Evolutionary conservation across 2,888 invertebrate genomes (phyloP).

Genomic region (Callosobruchus maculatus): DNA sequence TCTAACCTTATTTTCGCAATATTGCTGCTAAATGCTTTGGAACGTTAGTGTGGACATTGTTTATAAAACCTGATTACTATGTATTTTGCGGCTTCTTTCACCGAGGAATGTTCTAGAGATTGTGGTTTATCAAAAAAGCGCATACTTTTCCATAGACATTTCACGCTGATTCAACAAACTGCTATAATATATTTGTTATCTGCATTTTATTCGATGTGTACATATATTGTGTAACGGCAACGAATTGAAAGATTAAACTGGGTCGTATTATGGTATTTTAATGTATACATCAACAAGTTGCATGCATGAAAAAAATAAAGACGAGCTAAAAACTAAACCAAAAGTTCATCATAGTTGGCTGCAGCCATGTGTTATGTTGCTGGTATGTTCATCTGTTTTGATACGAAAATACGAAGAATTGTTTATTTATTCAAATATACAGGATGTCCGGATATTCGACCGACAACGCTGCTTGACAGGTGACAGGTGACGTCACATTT

Average conservation of each 20-base stretch:
- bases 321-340: background rate
- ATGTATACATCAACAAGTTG: background rate
- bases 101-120: background rate
- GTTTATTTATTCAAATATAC: background rate
- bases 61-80: background rate
- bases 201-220: background rate
- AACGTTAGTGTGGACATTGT: background rate
- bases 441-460: no score
- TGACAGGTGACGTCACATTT: no score
- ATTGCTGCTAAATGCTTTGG: background rate
- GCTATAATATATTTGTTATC: background rate
- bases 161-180: background rate
- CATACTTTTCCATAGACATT: background rate
- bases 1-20: background rate
- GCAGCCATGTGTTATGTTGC: no score
- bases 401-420: background rate
- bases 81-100: background rate
- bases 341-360: no score
- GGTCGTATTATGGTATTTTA: background rate
- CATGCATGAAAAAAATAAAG: background rate
- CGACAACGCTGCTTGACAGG: no score
- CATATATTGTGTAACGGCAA: background rate
- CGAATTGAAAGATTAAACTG: background rate
- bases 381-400: background rate
- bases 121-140: background rate